Percentiles rank a stretch among this genome's conserved stretches.
These are phyloP conservation scores for Odontocerum albicorne DNA, from an alignment of 2,888 invertebrate species.

Conservation along the genomic window DNA sequence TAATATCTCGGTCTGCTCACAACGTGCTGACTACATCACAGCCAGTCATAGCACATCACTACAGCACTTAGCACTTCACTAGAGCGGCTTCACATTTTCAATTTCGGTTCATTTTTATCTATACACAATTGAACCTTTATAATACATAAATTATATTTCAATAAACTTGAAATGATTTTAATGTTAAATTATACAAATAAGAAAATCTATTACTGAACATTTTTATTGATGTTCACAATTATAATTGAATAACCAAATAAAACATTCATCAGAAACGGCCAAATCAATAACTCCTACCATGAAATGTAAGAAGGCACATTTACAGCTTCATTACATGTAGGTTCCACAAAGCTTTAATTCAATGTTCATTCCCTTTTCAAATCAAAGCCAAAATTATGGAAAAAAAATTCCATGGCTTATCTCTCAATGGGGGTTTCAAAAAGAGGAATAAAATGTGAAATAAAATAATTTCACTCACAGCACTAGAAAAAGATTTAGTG, in stretches of 20 bases:
- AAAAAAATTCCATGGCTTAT: too few relatives aligned
- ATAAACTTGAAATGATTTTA: constrained; percentile 17
- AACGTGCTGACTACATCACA: constrained; percentile 38
- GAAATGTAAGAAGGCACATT: not conserved
- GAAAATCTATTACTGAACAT: constrained; percentile 18
- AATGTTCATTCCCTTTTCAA: too few relatives aligned
- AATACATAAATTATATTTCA: too few relatives aligned
- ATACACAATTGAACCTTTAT: constrained; percentile 18
- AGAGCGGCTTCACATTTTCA: not conserved
- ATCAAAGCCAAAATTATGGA: too few relatives aligned
- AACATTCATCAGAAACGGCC: constrained; percentile 7
- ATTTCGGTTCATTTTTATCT: not conserved
- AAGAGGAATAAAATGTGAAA: too few relatives aligned
- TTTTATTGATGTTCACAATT: constrained; percentile 4
- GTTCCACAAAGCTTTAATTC: too few relatives aligned
- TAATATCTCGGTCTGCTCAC: constrained; percentile 18
- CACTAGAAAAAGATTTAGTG: too few relatives aligned
- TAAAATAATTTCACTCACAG: too few relatives aligned
- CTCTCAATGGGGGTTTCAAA: too few relatives aligned
- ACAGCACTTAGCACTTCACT: constrained; percentile 23
- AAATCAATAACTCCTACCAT: not conserved
- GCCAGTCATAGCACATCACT: constrained; percentile 36
- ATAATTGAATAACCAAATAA: constrained; percentile 10
- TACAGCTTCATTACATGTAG: not conserved
- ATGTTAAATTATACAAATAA: constrained; percentile 21